Percentiles rank a stretch among this genome's conserved stretches.
These are phyloP conservation scores for Ciona savignyi DNA, from an alignment of 23 tunicate genomes.

Conservation along the genomic window DNA sequence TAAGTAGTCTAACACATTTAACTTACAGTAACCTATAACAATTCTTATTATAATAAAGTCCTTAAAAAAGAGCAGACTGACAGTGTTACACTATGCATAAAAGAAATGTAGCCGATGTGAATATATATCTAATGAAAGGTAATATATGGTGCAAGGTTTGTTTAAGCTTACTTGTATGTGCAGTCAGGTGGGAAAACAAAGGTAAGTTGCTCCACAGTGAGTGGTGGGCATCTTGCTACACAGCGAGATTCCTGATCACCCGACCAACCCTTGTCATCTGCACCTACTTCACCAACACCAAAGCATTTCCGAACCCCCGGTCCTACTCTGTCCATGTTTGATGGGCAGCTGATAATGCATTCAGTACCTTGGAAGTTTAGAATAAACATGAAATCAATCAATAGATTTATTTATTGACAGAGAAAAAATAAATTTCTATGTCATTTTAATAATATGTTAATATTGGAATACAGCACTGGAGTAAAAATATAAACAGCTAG, in stretches of 20 bases:
- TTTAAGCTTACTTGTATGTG: slow-evolving; percentile 12
- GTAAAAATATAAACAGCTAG: no score
- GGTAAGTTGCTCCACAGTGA: neutral
- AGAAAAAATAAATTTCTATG: no score
- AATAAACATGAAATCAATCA: neutral
- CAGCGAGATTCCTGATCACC: slow-evolving; percentile 11
- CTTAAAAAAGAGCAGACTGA: no score
- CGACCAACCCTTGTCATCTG: slow-evolving; percentile 24
- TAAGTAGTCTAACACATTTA: no score
- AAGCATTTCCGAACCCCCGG: slow-evolving; percentile 25
- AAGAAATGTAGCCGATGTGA: no score
- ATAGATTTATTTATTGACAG: no score
- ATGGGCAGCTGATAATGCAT: slow-evolving; percentile 36
- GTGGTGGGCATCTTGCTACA: slow-evolving; percentile 33
- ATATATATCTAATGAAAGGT: no score
- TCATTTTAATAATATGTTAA: no score
- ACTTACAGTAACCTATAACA: no score
- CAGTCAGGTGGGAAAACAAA: slow-evolving; percentile 32
- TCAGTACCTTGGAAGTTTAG: slow-evolving; percentile 23
- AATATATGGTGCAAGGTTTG: no score
- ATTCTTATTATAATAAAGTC: no score
- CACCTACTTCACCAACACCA: neutral
- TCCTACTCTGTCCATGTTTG: slow-evolving; percentile 44
- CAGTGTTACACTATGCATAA: neutral
- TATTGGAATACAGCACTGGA: no score